A percentile compares a stretch with the other conserved stretches of the same genome.
These are phyloP conservation scores for Serinus canaria DNA, from an alignment of 2,113 vertebrate species.

Conservation along the genomic window DNA sequence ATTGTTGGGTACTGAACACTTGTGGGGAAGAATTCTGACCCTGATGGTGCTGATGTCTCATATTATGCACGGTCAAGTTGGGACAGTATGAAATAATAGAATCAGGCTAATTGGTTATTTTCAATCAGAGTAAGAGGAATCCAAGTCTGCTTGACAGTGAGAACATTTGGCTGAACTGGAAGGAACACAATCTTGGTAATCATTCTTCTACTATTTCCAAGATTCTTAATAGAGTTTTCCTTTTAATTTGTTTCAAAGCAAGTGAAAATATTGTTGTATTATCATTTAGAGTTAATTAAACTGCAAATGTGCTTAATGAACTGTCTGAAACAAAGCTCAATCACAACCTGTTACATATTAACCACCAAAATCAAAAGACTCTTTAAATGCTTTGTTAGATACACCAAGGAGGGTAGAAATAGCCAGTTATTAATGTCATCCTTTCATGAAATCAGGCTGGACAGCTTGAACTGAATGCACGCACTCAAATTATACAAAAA, in stretches of 20 bases:
- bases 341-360: slow-evolving; percentile 27
- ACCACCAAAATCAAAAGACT: background rate
- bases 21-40: background rate
- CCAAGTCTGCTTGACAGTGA: background rate
- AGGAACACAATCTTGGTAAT: background rate
- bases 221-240: background rate
- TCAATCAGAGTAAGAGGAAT: background rate
- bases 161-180: background rate
- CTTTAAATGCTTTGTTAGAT: background rate
- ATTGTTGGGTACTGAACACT: background rate
- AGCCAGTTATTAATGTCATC: background rate
- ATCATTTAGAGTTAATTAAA: slow-evolving; percentile 52
- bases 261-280: slow-evolving; percentile 35
- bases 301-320: slow-evolving; percentile 48
- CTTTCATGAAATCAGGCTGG: background rate
- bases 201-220: background rate
- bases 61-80: background rate
- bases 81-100: background rate
- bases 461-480: background rate
- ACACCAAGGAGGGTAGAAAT: background rate
- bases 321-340: slow-evolving; percentile 27
- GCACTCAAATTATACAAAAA: background rate
- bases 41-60: background rate
- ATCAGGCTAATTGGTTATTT: background rate
- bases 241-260: slow-evolving; percentile 40